Evolutionary conservation across 1,140 invertebrate genomes (phyloP).

Genomic region (Meloidogyne floridensis): DNA sequence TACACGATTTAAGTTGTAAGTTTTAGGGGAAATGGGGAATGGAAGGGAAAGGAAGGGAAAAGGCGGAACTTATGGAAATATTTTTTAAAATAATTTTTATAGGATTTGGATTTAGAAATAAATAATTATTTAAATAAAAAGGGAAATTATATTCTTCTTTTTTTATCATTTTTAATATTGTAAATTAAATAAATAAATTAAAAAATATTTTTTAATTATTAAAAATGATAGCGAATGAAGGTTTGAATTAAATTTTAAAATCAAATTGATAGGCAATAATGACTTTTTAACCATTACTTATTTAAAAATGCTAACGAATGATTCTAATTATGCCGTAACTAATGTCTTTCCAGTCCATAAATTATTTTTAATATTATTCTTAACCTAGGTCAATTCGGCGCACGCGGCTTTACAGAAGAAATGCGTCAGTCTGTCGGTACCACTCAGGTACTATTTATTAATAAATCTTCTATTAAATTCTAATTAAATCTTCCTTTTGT

Average conservation of each 20-base stretch:
- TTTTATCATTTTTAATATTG: background rate
- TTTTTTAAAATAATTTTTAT: no score
- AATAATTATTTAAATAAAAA: background rate
- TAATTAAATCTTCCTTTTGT: background rate
- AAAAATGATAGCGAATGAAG: background rate
- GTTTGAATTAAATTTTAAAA: background rate
- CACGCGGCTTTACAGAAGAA: slow-evolving; percentile 59
- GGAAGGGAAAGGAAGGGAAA: slow-evolving; percentile 69
- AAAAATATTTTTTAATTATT: background rate
- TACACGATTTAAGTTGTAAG: slow-evolving; percentile 87
- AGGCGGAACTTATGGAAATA: no score
- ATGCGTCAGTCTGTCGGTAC: slow-evolving; percentile 65
- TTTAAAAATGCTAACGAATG: no score
- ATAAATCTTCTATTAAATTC: background rate
- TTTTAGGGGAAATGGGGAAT: slow-evolving; percentile 74
- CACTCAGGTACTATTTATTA: slow-evolving; percentile 56
- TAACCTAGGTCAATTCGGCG: slow-evolving; percentile 46
- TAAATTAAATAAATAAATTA: background rate
- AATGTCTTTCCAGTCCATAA: no score
- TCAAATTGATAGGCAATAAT: background rate
- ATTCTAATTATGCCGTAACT: no score
- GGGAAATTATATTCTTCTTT: background rate
- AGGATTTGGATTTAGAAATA: no score
- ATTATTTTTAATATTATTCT: no score
- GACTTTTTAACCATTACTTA: background rate